phyloP scores from a whole-genome alignment of 1,140 invertebrate species.

The Sesamia nonagrioides region DNA sequence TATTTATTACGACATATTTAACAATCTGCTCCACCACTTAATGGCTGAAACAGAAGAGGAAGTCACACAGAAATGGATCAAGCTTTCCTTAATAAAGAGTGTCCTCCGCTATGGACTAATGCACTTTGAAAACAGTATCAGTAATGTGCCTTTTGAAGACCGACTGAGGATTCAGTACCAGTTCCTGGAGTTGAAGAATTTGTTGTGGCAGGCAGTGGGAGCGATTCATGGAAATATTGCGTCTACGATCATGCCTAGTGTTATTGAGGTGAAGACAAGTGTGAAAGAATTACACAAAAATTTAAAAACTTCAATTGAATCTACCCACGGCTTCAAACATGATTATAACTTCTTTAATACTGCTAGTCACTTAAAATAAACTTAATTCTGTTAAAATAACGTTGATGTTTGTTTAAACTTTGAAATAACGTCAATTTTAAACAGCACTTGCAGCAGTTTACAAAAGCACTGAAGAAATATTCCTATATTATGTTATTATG shows the following conservation, averaged over 20 bases:
- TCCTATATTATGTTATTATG: no score
- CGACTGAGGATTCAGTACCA: constrained; percentile 57
- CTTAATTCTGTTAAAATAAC: no score
- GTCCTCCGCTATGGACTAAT: constrained; percentile 63
- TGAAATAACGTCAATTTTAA: no score
- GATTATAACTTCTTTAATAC: no score
- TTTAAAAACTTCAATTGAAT: no score
- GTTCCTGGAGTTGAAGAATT: constrained; percentile 69
- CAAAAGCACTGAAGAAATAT: no score
- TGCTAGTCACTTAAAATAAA: no score
- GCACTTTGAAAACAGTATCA: constrained; percentile 59
- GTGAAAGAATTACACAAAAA: not conserved
- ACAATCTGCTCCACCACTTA: constrained; percentile 59
- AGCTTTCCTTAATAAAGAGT: constrained; percentile 67
- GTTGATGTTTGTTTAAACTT: no score
- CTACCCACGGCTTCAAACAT: no score
- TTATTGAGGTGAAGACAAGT: constrained; percentile 55
- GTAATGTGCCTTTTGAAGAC: constrained; percentile 52
- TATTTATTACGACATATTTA: constrained; percentile 51
- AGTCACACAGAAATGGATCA: constrained; percentile 72
- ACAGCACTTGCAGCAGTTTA: no score
- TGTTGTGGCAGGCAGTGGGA: constrained; percentile 71
- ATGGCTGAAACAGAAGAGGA: constrained; percentile 53
- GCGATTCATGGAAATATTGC: constrained; percentile 70
- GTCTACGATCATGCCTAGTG: constrained; percentile 19